These are phyloP conservation scores for Achlya flavicornis DNA, from an alignment of 2,888 invertebrate genomes.

Conservation along the genomic window DNA sequence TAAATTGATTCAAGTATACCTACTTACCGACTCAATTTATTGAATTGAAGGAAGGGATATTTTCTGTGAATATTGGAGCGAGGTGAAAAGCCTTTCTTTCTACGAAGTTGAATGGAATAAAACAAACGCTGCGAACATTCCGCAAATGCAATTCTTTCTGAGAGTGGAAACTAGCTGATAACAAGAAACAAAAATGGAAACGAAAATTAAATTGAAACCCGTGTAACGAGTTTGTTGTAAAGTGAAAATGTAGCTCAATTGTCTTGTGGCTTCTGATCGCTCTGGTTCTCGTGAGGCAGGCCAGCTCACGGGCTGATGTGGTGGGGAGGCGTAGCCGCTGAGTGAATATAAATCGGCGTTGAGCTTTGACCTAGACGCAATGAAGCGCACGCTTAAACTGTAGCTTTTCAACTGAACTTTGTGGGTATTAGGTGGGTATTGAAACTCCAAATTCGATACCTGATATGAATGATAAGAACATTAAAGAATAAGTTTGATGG, in stretches of 20 bases:
- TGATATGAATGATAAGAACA: too few relatives aligned
- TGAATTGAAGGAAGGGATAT: too few relatives aligned
- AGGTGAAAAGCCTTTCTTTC: too few relatives aligned
- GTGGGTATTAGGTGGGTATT: too few relatives aligned
- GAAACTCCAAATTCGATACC: too few relatives aligned
- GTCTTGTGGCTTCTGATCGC: conserved; percentile 36
- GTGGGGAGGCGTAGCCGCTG: conserved; percentile 44
- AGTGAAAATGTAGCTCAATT: conserved; percentile 12
- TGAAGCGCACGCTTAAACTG: conserved; percentile 48
- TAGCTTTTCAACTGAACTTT: conserved; percentile 26
- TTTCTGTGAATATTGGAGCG: too few relatives aligned
- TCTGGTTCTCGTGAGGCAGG: conserved; percentile 26
- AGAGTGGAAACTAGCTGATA: background rate
- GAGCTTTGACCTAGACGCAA: conserved; percentile 48
- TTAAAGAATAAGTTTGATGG: too few relatives aligned
- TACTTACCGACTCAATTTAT: background rate
- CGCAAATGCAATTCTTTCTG: background rate
- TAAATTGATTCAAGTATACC: too few relatives aligned
- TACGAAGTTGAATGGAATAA: background rate
- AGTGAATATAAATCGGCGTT: conserved; percentile 62
- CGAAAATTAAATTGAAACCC: background rate
- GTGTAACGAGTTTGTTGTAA: conserved; percentile 11
- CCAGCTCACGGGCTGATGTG: conserved; percentile 30
- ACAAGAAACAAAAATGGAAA: background rate
- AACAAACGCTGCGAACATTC: background rate